Percentiles rank a stretch among this genome's conserved stretches.
Conservation (phyloP, 2,888 invertebrate species). For the Eledona agricola region DNA sequence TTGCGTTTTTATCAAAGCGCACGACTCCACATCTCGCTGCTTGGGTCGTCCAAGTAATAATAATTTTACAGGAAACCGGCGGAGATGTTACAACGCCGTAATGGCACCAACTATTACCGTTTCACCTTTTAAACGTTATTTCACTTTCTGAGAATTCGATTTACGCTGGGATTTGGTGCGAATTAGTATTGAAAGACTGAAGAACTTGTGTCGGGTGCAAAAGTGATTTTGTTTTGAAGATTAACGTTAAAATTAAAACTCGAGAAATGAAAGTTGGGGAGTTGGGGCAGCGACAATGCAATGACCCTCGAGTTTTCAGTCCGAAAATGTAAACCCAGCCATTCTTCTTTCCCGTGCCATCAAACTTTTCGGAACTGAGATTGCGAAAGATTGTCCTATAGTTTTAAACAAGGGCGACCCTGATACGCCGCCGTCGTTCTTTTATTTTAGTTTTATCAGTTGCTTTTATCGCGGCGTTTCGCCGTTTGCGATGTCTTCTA, state of each 20-base stretch:
- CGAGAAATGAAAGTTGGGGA: constrained; percentile 46
- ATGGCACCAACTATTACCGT: too few species aligned
- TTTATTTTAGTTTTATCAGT: constrained; percentile 57
- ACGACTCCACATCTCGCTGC: constrained; percentile 23
- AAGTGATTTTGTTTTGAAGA: too few species aligned
- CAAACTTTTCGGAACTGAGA: constrained; percentile 61
- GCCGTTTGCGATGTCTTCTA: constrained; percentile 28
- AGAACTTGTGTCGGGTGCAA: too few species aligned
- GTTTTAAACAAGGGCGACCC: constrained; percentile 58
- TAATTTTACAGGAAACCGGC: constrained; percentile 15
- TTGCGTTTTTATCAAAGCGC: constrained; percentile 32
- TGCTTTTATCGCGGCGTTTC: constrained; percentile 50
- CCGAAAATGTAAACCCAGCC: constrained; percentile 54
- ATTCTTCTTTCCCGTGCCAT: constrained; percentile 58
- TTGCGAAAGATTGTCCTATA: constrained; percentile 61
- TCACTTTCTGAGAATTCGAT: too few species aligned
- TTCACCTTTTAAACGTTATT: too few species aligned
- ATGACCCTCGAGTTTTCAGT: constrained; percentile 51
- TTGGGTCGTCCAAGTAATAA: constrained; percentile 21
- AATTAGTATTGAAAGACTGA: too few species aligned
- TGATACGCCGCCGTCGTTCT: constrained; percentile 46
- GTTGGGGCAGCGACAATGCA: constrained; percentile 46
- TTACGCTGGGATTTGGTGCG: too few species aligned
- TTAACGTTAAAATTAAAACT: constrained; percentile 44
- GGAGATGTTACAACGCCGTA: too few species aligned